Percentiles rank a stretch among this genome's conserved stretches.
phyloP scores from a whole-genome alignment of 2,113 vertebrate species.

The Passerina amoena region DNA sequence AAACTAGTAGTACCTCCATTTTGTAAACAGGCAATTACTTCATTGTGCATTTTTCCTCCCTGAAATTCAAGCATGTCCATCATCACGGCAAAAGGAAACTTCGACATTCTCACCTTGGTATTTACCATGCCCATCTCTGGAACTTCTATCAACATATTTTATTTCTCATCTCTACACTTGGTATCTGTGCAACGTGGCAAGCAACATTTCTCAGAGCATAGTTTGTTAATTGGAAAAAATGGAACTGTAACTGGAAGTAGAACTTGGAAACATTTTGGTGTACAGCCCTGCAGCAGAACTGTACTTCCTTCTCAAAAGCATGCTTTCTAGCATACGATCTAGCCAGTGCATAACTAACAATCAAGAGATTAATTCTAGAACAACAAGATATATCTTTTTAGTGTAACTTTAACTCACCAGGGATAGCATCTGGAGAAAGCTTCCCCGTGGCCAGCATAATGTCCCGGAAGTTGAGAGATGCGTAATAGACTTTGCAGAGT shows the following conservation, averaged over 20 bases:
- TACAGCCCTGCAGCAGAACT: background rate
- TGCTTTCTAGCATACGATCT: background rate
- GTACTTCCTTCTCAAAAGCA: background rate
- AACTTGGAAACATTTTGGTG: background rate
- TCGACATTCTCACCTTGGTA: background rate
- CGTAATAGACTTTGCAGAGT: conserved; percentile 87
- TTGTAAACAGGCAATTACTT: background rate
- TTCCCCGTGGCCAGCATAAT: conserved; percentile 97
- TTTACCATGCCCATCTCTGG: background rate
- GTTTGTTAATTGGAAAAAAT: background rate
- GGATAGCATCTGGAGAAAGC: conserved; percentile 92
- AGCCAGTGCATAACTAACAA: background rate
- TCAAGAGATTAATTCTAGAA: background rate
- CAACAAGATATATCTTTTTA: background rate
- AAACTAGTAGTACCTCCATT: background rate
- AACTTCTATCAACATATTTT: background rate
- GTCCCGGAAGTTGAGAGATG: conserved; percentile 95
- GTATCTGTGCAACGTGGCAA: background rate
- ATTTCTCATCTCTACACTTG: background rate
- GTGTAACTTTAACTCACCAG: conserved; percentile 76
- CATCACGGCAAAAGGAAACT: background rate
- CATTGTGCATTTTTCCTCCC: background rate
- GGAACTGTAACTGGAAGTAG: background rate
- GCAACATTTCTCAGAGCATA: background rate
- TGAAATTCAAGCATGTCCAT: background rate